Evolutionary conservation across 2,797 vertebrate species (phyloP), one percentile per base, ranked within the genome.

Genomic region (Chaenodraco wilsoni): DNA sequence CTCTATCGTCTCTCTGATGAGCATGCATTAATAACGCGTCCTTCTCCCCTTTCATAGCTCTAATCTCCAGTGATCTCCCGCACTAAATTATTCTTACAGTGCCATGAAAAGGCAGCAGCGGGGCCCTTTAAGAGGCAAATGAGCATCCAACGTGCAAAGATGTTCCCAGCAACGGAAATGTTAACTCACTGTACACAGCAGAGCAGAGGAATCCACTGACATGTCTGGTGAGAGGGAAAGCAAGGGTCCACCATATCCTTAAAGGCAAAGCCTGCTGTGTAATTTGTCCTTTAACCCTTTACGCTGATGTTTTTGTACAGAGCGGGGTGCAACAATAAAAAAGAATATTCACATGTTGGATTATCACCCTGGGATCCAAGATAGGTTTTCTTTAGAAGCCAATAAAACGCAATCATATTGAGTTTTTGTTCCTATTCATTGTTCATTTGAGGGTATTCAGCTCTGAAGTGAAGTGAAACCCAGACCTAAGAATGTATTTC

Each of bases 101-200:
- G 72, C 76, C 78, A 14, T 89, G 87, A 91, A 89, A 89, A 87
- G 86, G 84, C 85, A 84, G 78, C 84, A 80, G 85, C 80, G 68
- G 82, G 86, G 75, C 76, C 85, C 84, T 91, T 86, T 85, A 84
- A 88, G 88, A 89, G 81, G 87, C 88, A 87, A 89, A 89, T 89
- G 87, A 90, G 87, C 86, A 78, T 82, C 88, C 84, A 87, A 74
- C 75, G 56, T 74, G 81, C 87, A 80, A 72, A 76, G 79, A 85
- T 75, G 85, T 84, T 83, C 86, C 86, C 88, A 85, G 86, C 78
- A 75, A 86, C 78, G 79, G 84, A 88, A 87, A 85, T 59, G 87
- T 87, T 87, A 80, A 63, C 85, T 87, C 82, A 73, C 63, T 65
- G 8, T 68, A 57, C 72, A 70, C 61, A 72, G 65, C 67, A 3